Conservation (phyloP, 1,140 invertebrate species). For the Hirudo medicinalis region DNA sequence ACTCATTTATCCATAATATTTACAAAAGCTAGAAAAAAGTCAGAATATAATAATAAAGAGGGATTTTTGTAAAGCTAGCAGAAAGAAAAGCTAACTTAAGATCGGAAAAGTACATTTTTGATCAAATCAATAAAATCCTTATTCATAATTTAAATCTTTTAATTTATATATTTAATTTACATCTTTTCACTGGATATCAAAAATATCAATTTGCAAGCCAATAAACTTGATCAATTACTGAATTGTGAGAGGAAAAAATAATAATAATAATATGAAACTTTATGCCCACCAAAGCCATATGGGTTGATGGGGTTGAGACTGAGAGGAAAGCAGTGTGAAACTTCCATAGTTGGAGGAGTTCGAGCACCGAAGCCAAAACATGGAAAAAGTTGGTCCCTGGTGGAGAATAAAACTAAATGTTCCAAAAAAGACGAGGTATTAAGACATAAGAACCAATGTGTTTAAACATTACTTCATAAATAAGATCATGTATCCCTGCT, state of each 20-base stretch:
- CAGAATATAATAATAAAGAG: background rate
- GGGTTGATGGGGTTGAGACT: constrained; percentile 48
- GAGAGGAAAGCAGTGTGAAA: constrained; percentile 39
- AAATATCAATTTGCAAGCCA: background rate
- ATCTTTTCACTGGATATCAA: background rate
- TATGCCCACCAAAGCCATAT: constrained; percentile 41
- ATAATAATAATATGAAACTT: background rate
- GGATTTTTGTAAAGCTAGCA: too few species aligned
- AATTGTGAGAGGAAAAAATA: background rate
- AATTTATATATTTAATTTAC: too few species aligned
- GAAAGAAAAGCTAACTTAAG: too few species aligned
- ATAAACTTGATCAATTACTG: background rate
- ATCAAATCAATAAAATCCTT: background rate
- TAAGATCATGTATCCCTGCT: too few species aligned
- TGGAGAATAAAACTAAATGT: background rate
- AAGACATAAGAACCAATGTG: too few species aligned
- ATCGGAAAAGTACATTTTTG: too few species aligned
- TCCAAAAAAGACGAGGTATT: too few species aligned
- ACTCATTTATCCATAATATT: too few species aligned
- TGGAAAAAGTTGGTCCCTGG: constrained; percentile 40
- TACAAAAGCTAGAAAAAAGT: background rate
- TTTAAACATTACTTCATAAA: too few species aligned
- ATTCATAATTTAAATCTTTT: background rate
- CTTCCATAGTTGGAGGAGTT: constrained; percentile 30
- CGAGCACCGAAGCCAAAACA: constrained; percentile 40